A percentile compares a stretch with the other conserved stretches of the same genome.
Conservation (phyloP, 2,113 vertebrate species). For the human (Homo sapiens) region DNA sequence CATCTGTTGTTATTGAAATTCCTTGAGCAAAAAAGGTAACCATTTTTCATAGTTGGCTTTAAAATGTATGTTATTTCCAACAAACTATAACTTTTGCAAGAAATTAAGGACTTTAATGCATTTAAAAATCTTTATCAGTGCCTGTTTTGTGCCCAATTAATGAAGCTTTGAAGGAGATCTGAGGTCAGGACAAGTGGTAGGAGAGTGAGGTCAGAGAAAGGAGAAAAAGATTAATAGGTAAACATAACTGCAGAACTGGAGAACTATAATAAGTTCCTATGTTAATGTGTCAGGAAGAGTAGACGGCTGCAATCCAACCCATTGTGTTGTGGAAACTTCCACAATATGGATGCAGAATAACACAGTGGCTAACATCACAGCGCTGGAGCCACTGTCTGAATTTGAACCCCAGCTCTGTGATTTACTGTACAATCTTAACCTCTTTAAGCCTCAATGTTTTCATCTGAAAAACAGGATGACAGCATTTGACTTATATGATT, state of each 20-base stretch:
- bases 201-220: neutral
- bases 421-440: neutral
- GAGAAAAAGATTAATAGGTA: neutral
- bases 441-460: neutral
- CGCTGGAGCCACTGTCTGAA: neutral
- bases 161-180: neutral
- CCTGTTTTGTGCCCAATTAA: neutral
- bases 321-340: neutral
- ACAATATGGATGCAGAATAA: neutral
- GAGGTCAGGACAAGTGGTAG: neutral
- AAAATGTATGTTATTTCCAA: conserved; percentile 23
- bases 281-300: neutral
- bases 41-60: conserved; percentile 24
- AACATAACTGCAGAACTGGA: neutral
- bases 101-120: neutral
- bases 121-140: neutral
- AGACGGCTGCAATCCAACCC: neutral
- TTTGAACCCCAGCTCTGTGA: neutral
- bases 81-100: neutral
- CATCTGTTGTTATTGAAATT: neutral
- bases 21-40: neutral
- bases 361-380: fast-evolving
- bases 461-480: neutral
- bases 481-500: neutral
- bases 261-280: neutral